phyloP scores from a whole-genome alignment of 2,797 vertebrate species.

The Lepilemur septentrionalis region DNA sequence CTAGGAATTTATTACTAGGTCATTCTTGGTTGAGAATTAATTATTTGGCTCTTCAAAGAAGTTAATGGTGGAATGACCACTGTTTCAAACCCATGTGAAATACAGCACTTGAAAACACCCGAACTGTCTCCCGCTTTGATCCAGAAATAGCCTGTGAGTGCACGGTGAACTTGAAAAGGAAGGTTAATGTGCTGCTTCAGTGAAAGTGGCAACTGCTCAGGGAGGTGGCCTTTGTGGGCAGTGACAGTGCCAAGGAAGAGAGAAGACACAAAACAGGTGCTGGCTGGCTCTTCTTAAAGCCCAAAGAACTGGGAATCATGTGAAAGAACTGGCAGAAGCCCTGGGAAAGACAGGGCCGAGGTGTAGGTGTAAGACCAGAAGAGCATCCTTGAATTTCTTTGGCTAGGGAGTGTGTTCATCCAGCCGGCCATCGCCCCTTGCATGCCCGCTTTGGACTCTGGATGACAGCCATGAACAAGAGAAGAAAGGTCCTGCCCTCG shows the following conservation, averaged over 20 bases:
- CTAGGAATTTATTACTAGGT: background rate
- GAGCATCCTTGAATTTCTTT: background rate
- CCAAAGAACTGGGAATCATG: background rate
- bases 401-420: background rate
- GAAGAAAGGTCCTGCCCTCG: background rate
- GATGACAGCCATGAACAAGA: background rate
- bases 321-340: background rate
- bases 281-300: background rate
- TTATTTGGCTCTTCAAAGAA: constrained; percentile 4
- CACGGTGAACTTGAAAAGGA: background rate
- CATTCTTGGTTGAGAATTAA: background rate
- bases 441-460: background rate
- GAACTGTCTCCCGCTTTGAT: background rate
- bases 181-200: background rate
- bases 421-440: no score
- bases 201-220: background rate
- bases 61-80: background rate
- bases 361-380: background rate
- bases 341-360: background rate
- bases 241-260: background rate
- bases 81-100: background rate
- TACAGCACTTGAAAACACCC: background rate
- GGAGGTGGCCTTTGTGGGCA: background rate
- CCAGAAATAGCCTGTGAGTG: background rate
- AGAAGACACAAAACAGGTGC: background rate